Conservation (phyloP, 2,113 vertebrate species). For the Hepsetus odoe region DNA sequence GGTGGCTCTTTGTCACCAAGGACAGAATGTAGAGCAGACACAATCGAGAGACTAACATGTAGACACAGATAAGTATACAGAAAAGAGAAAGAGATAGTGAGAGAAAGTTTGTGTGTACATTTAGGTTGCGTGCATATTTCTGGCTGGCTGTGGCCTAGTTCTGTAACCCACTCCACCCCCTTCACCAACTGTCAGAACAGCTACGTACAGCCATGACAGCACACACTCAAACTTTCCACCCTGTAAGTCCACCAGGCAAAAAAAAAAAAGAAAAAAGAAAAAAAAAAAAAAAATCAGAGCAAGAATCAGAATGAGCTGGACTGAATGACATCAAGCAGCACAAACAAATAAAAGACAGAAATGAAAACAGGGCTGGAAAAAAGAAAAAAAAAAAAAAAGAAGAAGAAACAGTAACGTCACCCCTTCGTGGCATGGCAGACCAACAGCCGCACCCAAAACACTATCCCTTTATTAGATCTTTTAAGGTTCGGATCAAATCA, state of each 20-base stretch:
- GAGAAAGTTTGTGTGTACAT: background rate
- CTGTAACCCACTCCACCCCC: conserved; percentile 43
- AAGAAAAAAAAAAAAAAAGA: background rate
- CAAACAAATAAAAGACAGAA: background rate
- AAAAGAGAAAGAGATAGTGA: too few relatives aligned
- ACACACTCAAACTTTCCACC: conserved; percentile 51
- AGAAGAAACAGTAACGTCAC: background rate
- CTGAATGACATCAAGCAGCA: background rate
- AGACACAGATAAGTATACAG: background rate
- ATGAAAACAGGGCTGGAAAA: background rate
- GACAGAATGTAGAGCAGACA: conserved; percentile 8
- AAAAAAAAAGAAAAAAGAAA: background rate
- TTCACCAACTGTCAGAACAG: background rate
- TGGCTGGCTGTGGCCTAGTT: conserved; percentile 40
- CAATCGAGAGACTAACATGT: background rate
- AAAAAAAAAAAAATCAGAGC: background rate
- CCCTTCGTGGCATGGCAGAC: background rate
- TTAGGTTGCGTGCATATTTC: conserved; percentile 7
- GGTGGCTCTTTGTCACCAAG: background rate
- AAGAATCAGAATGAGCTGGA: background rate
- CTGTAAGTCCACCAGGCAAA: conserved; percentile 17
- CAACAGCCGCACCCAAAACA: conserved; percentile 15
- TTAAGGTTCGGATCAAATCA: background rate
- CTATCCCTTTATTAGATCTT: conserved; percentile 33
- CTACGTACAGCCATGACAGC: conserved; percentile 10